Percentiles rank a stretch among this genome's conserved stretches.
These are phyloP conservation scores for Penaeus japonicus DNA, from an alignment of 1,140 invertebrate genomes.

Conservation along the genomic window DNA sequence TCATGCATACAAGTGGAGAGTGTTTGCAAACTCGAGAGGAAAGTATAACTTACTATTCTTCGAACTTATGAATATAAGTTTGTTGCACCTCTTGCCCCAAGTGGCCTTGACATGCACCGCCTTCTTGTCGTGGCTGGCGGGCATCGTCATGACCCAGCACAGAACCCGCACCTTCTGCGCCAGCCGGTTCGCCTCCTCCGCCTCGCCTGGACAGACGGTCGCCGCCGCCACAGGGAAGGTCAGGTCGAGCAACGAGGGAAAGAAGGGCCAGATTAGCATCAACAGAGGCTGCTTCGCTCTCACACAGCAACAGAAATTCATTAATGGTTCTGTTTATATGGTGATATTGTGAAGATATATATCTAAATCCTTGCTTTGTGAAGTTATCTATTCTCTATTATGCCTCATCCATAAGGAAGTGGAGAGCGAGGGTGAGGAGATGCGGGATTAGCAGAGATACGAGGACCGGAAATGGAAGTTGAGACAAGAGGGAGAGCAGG, in stretches of 20 bases:
- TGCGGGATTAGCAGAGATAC: too few relatives aligned
- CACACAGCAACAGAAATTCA: too few relatives aligned
- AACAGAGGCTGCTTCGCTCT: too few relatives aligned
- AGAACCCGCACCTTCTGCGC: constrained; percentile 78
- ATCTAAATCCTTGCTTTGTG: neutral
- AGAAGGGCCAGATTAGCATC: neutral
- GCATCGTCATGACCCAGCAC: constrained; percentile 96
- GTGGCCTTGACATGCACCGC: constrained; percentile 90
- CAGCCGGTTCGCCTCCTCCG: constrained; percentile 65
- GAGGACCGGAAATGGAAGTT: too few relatives aligned
- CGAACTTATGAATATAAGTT: constrained; percentile 48
- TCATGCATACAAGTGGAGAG: too few relatives aligned
- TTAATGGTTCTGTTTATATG: too few relatives aligned
- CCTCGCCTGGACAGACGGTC: neutral
- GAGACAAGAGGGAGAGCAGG: too few relatives aligned
- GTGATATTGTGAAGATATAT: neutral
- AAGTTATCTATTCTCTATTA: too few relatives aligned
- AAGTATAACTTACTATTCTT: constrained; percentile 9
- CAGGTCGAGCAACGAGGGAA: neutral
- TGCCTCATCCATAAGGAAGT: too few relatives aligned
- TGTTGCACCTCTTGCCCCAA: constrained; percentile 36
- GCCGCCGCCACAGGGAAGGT: too few relatives aligned
- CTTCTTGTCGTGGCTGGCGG: constrained; percentile 86
- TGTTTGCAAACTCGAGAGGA: too few relatives aligned
- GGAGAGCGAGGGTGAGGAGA: too few relatives aligned